A percentile compares a stretch with the other conserved stretches of the same genome.
phyloP scores from a whole-genome alignment of 2,888 invertebrate species.

The Onchidella celtica region DNA sequence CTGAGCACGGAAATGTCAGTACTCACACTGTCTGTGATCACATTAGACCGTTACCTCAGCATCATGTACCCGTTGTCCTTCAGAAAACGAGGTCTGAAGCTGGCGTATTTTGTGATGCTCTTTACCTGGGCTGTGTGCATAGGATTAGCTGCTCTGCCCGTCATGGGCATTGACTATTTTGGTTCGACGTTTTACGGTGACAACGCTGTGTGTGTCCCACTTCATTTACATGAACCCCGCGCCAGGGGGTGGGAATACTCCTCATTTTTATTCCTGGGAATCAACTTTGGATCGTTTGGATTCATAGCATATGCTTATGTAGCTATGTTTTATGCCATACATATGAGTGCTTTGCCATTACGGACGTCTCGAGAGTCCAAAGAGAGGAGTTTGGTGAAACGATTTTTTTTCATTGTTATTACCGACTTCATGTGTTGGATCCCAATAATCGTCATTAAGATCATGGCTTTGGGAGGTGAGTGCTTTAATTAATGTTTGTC shows the following conservation, averaged over 20 bases:
- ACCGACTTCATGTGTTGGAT: conserved; percentile 64
- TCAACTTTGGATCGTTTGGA: conserved; percentile 58
- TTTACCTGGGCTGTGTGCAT: conserved; percentile 58
- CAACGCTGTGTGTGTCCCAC: conserved; percentile 62
- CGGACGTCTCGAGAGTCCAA: conserved; percentile 57
- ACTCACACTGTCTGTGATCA: conserved; percentile 59
- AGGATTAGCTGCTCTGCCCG: conserved; percentile 54
- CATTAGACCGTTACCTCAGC: conserved; percentile 61
- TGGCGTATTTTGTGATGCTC: conserved; percentile 55
- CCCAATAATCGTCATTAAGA: conserved; percentile 62
- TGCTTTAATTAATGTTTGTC: no score
- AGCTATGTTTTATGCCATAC: conserved; percentile 60
- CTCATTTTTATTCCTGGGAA: conserved; percentile 59
- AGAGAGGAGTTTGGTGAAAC: conserved; percentile 57
- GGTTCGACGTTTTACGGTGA: conserved; percentile 59
- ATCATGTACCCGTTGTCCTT: conserved; percentile 60
- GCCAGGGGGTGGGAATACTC: conserved; percentile 63
- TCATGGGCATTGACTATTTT: conserved; percentile 56
- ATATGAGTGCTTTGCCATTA: conserved; percentile 55
- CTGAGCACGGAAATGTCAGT: conserved; percentile 62
- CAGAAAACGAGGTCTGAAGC: conserved; percentile 54
- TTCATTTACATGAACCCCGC: conserved; percentile 59
- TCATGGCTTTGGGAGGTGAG: conserved; percentile 59
- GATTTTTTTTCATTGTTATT: conserved; percentile 62
- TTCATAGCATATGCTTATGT: conserved; percentile 61